Conservation (phyloP, 1,140 invertebrate species). For the Dryas iulia region DNA sequence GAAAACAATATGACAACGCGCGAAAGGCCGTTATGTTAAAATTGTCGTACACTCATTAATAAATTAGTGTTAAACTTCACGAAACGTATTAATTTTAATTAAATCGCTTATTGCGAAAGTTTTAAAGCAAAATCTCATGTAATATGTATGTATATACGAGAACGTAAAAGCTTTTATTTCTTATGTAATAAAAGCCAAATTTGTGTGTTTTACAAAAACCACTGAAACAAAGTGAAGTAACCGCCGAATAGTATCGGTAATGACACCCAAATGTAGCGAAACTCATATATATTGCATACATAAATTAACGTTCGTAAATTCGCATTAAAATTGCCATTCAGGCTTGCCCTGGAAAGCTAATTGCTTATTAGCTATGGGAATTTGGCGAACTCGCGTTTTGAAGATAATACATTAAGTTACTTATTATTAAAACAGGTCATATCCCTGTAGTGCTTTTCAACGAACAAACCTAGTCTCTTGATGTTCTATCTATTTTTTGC, state of each 20-base stretch:
- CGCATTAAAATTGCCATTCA: conserved; percentile 19
- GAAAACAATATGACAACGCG: too few species aligned
- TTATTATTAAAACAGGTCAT: conserved; percentile 16
- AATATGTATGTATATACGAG: too few species aligned
- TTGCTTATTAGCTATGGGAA: conserved; percentile 26
- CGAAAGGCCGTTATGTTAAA: neutral
- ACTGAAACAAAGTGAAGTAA: neutral
- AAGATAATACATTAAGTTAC: conserved; percentile 11
- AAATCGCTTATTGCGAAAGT: conserved; percentile 5
- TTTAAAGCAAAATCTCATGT: neutral
- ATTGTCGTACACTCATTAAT: conserved; percentile 1
- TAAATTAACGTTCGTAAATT: conserved; percentile 25
- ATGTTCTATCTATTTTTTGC: neutral
- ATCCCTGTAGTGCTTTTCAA: conserved; percentile 8
- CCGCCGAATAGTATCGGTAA: conserved; percentile 3
- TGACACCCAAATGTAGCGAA: conserved; percentile 12
- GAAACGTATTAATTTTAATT: conserved; percentile 12
- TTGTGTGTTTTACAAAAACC: neutral
- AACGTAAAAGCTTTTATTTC: neutral
- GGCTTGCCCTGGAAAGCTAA: conserved; percentile 12
- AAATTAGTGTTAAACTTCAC: conserved; percentile 7
- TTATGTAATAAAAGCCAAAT: neutral
- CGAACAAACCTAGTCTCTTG: neutral
- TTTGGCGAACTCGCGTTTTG: neutral
- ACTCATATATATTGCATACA: conserved; percentile 20